Evolutionary conservation across 23 tunicate genomes (phyloP).

Genomic region (Oikopleura vanhoeffeni): DNA sequence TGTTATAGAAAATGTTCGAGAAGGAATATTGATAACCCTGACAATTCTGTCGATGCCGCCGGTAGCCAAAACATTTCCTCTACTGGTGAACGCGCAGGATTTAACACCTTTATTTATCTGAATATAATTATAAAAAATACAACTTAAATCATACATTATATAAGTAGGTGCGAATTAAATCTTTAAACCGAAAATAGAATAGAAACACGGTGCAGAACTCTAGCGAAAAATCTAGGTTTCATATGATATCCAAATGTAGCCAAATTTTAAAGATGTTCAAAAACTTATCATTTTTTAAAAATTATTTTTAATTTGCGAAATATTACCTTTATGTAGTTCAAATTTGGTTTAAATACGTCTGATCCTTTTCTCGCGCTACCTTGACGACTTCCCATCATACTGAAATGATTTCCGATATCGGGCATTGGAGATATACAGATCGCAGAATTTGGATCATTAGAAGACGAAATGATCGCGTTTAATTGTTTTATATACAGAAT

Average conservation of each 20-base stretch:
- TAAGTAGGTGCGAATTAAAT: too few species aligned
- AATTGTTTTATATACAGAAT: background rate
- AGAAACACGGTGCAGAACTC: too few species aligned
- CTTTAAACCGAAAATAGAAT: too few species aligned
- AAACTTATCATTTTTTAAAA: too few species aligned
- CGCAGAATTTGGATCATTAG: background rate
- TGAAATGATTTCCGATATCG: background rate
- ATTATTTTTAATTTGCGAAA: too few species aligned
- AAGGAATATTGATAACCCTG: slow-evolving; percentile 30
- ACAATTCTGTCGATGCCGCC: slow-evolving; percentile 85
- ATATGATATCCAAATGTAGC: too few species aligned
- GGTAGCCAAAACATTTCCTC: slow-evolving; percentile 47
- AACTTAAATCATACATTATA: too few species aligned
- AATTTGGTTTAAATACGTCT: background rate
- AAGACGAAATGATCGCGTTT: background rate
- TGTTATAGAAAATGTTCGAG: slow-evolving; percentile 40
- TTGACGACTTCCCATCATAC: background rate
- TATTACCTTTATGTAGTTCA: background rate
- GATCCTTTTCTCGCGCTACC: background rate
- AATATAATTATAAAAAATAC: too few species aligned
- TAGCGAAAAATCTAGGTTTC: too few species aligned
- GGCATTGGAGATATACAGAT: slow-evolving; percentile 13
- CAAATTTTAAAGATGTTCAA: too few species aligned
- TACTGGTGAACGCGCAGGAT: slow-evolving; percentile 42
- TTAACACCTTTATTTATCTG: slow-evolving; percentile 67